A percentile compares a stretch with the other conserved stretches of the same genome.
Conservation (phyloP, 2,888 invertebrate species). For the Pseudoips prasinana region DNA sequence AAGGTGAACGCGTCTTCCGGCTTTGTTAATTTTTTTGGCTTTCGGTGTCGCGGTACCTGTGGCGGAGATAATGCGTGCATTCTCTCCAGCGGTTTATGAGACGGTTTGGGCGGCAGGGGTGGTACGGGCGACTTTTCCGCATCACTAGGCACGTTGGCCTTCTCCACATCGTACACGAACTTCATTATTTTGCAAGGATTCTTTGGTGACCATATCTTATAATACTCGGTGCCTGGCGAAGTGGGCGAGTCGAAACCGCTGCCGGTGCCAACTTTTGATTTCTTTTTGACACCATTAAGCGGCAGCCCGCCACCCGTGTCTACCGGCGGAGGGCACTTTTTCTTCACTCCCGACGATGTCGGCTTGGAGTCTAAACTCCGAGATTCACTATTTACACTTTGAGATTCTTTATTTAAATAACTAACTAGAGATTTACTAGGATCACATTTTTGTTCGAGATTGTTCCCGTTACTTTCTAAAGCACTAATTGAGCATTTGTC, state of each 20-base stretch:
- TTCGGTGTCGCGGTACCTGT: slow-evolving; percentile 85
- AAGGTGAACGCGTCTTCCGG: slow-evolving; percentile 92
- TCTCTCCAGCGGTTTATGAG: slow-evolving; percentile 90
- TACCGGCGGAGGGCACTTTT: slow-evolving; percentile 80
- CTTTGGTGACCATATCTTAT: slow-evolving; percentile 86
- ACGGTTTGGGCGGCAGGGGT: slow-evolving; percentile 86
- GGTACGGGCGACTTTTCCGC: slow-evolving; percentile 86
- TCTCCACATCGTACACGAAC: slow-evolving; percentile 77
- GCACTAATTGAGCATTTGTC: slow-evolving; percentile 81
- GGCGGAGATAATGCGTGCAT: slow-evolving; percentile 87
- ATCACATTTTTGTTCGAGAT: slow-evolving; percentile 76
- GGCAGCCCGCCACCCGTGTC: slow-evolving; percentile 73
- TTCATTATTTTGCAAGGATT: slow-evolving; percentile 82
- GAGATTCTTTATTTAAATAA: slow-evolving; percentile 70
- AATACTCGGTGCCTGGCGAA: slow-evolving; percentile 84
- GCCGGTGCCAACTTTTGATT: slow-evolving; percentile 79
- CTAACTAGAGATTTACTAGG: slow-evolving; percentile 75
- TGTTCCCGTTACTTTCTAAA: slow-evolving; percentile 73
- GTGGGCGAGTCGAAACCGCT: slow-evolving; percentile 79
- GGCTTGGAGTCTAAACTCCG: slow-evolving; percentile 61
- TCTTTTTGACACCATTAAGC: slow-evolving; percentile 84
- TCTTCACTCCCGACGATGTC: slow-evolving; percentile 75
- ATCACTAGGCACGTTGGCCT: slow-evolving; percentile 69
- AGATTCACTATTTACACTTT: slow-evolving; percentile 73
- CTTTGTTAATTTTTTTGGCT: slow-evolving; percentile 83